Base-by-base conservation (phyloP, 1,140 invertebrate genomes). In the Aricia agestis region DNA sequence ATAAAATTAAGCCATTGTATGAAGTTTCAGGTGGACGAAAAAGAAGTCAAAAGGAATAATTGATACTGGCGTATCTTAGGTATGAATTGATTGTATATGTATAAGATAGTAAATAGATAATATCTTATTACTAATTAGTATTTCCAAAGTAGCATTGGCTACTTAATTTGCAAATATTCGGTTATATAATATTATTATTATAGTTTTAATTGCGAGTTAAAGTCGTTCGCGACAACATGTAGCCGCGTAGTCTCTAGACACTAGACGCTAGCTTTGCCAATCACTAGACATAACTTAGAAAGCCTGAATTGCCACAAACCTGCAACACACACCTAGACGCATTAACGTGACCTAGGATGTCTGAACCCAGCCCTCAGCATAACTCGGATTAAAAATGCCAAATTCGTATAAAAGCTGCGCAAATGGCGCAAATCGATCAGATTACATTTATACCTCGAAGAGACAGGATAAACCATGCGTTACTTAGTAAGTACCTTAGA, bases 401-500 rank as follows among this genome's bases (percentile, higher is more conserved):
- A 32, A 42, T 75, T 10, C 41, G 71, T 75, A 75, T 63, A 63
- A 63, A 63, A 63, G 59, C 59, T 63, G 59, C 11, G 59, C 59
- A 19, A 11, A 11, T 18, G 59, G 9, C 1, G 1, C 2, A 17
- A 11, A 11, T 11, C 18, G 19, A 11, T 19, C 59, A 63, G 59
- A 52, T 52, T 52, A 52, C 3, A 52, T 0, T 70, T 63, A 65
- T 65, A 25, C 19, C 10, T 32, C 63, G 32, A 10, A 10, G 13
- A 13, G 32, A 15, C 63, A 32, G 63, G n/a, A 25, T 65, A 32
- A 65, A 73, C 72, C 82, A 87, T 87, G 85, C 78, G 82, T 71
- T 78, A 76, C 66, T 72, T 87, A 63, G 85, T 87, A 71, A 87
- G 85, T 87, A 75, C 36, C 5, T 70, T 63, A 36, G 0, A 7